Conservation (phyloP, 1,140 invertebrate genomes). For the Cherax destructor region DNA sequence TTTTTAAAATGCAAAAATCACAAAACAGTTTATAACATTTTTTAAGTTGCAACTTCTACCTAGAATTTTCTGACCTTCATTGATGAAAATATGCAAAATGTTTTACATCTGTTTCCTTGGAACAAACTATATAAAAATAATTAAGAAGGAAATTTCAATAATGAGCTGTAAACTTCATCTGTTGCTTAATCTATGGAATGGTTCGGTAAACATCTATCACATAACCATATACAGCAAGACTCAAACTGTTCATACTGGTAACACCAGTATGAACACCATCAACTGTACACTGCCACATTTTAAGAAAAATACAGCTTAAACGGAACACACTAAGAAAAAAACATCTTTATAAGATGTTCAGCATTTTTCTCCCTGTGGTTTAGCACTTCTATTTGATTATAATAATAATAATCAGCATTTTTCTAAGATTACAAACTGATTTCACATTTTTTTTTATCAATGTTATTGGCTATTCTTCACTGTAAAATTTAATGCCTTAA, state of each 20-base stretch:
- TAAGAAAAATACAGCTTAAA: not conserved
- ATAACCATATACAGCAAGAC: not conserved
- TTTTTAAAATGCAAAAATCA: not conserved
- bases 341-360: not conserved
- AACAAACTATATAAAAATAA: not conserved
- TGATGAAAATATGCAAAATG: not conserved
- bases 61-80: not conserved
- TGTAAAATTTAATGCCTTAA: too few relatives aligned
- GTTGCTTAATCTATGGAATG: conserved; percentile 1
- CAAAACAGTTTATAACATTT: not conserved
- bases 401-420: too few relatives aligned
- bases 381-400: too few relatives aligned
- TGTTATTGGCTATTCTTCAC: too few relatives aligned
- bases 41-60: not conserved
- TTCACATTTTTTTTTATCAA: too few relatives aligned
- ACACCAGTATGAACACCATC: not conserved
- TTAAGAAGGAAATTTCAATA: not conserved
- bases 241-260: not conserved
- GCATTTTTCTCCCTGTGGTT: too few relatives aligned
- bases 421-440: too few relatives aligned
- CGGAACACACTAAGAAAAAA: not conserved
- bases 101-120: not conserved
- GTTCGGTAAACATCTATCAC: not conserved
- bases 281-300: not conserved
- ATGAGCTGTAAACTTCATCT: not conserved